Base-by-base conservation (phyloP, 2,113 vertebrate genomes). In the Hucho hucho region DNA sequence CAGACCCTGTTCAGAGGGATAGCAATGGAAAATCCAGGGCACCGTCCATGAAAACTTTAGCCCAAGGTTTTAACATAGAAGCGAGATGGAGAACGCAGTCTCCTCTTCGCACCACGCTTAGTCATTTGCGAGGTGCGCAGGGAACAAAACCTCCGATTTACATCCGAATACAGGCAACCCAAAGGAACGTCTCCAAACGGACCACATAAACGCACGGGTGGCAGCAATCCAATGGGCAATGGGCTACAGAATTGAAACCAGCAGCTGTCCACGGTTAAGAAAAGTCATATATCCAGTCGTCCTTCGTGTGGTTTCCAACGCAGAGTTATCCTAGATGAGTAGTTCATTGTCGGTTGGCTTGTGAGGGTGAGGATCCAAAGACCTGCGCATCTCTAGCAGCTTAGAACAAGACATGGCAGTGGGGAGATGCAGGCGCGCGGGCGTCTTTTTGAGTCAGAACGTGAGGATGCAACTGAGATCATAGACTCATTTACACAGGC, bases 81-180 rank as follows among this genome's bases (percentile, higher is more conserved):
- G 29, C 28, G 29, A 16, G 29, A 16, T 67, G 65, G 65, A 67
- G 65, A 67, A 67, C 65, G 18, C 65, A 29, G 65, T 67, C 65
- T 67, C 65, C 65, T n/a, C 29, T 5, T 20, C 3, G 20, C 18
- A 1, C 65, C 65, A 26, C 65, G 29, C 65, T n/a, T 6, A 32
- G 29, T 67, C 65, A 67, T 67, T 67, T 67, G 65, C 37, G 65
- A 67, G 18, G 65, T 67, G 65, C 29, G 18, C 64, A 26, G 25
- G 64, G 64, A 18, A 32, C 28, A 67, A 32, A 67, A 43, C 29
- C 28, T 67, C 13, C 29, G 16, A n/a, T 53, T 37, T 37, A 37
- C 65, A 67, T 67, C 28, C n/a, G 58, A 61, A 61, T 24, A 22
- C 14, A 67, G 65, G 7, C 28, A 67, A 67, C 29, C 29, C 18